phyloP scores from a whole-genome alignment of 2,888 invertebrate species.

The Leptogaster cylindrica region DNA sequence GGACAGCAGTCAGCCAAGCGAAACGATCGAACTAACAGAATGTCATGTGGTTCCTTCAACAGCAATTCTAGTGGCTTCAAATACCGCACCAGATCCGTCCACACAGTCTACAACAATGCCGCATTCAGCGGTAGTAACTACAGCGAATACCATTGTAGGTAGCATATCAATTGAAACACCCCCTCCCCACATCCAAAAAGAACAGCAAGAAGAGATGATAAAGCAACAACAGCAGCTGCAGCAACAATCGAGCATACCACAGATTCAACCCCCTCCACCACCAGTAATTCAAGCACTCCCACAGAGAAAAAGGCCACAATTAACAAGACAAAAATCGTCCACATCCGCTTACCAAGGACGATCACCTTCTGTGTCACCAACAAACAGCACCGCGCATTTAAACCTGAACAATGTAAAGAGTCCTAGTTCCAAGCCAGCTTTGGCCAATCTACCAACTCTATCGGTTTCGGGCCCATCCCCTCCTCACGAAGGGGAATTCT shows the following conservation, averaged over 20 bases:
- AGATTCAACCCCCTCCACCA: slow-evolving; percentile 37
- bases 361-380: slow-evolving; percentile 52
- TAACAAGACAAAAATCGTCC: slow-evolving; percentile 19
- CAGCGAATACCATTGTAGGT: slow-evolving; percentile 58
- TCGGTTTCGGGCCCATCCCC: slow-evolving; percentile 82
- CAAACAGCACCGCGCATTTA: not conserved
- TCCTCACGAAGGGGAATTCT: slow-evolving; percentile 70
- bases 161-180: slow-evolving; percentile 61
- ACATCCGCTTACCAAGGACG: slow-evolving; percentile 47
- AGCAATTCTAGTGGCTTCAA: not conserved
- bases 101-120: slow-evolving; percentile 52
- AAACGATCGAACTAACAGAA: slow-evolving; percentile 50
- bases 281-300: slow-evolving; percentile 53
- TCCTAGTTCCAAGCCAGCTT: slow-evolving; percentile 50
- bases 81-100: slow-evolving; percentile 46
- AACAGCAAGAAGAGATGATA: slow-evolving; percentile 48
- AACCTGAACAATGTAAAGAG: not conserved
- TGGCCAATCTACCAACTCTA: slow-evolving; percentile 72
- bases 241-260: slow-evolving; percentile 1
- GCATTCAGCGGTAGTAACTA: slow-evolving; percentile 55
- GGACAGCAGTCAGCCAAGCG: slow-evolving; percentile 50
- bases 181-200: slow-evolving; percentile 57
- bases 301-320: slow-evolving; percentile 49
- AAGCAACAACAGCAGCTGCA: slow-evolving; percentile 29
- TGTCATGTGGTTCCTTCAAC: slow-evolving; percentile 46